These are phyloP conservation scores for Drosophila sordidapex DNA, from an alignment of 2,888 invertebrate species.

Conservation along the genomic window DNA sequence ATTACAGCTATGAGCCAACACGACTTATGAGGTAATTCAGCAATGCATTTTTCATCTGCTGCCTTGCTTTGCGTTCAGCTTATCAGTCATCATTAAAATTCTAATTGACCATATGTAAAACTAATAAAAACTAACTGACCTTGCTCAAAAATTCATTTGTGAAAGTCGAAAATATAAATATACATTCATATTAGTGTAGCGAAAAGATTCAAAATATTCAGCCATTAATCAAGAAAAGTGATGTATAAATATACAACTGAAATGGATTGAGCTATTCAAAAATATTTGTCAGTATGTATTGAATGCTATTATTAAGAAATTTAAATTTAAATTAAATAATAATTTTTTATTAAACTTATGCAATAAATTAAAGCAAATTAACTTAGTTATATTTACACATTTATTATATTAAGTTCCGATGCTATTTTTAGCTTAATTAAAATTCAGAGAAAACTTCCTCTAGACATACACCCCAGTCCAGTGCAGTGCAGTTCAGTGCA, in stretches of 20 bases:
- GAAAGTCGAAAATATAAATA: slow-evolving; percentile 6
- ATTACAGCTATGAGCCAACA: slow-evolving; percentile 12
- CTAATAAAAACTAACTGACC: slow-evolving; percentile 2
- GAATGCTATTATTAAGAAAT: background rate
- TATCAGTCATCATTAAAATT: slow-evolving; percentile 9
- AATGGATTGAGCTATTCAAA: background rate
- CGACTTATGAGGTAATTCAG: slow-evolving; percentile 11
- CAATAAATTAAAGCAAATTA: background rate
- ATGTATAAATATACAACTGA: background rate
- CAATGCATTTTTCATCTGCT: background rate
- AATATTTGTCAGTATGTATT: background rate
- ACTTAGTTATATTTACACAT: background rate
- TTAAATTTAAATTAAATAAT: background rate
- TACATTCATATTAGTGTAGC: background rate
- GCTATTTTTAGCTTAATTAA: slow-evolving; percentile 15
- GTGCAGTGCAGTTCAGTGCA: background rate
- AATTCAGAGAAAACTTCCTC: slow-evolving; percentile 20
- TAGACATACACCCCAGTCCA: background rate
- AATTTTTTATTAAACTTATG: too few relatives aligned
- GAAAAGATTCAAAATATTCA: background rate
- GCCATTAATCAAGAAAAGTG: background rate
- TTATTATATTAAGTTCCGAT: background rate
- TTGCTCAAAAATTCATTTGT: slow-evolving; percentile 6
- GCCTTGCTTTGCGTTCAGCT: slow-evolving; percentile 5
- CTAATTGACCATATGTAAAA: slow-evolving; percentile 9